Base-by-base conservation (phyloP, 2,113 vertebrate species). In the Podarcis cretensis region DNA sequence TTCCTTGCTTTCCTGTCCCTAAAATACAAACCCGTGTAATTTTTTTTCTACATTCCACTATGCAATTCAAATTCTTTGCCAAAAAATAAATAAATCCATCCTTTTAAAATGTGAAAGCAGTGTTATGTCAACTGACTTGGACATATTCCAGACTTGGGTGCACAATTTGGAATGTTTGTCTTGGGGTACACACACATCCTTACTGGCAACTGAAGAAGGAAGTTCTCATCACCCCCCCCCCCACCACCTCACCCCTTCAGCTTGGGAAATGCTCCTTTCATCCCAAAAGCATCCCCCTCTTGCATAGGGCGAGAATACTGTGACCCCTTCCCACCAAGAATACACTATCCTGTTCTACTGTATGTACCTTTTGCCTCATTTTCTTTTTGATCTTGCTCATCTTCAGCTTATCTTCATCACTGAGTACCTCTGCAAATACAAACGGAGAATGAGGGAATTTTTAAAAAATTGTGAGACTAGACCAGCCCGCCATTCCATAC, bases 371-470 rank as follows among this genome's bases (percentile, higher is more conserved):
- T 96, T 97, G 96, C 92, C 98, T 98, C 96, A 98, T 98, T 91
- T 99, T 99, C 97, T 98, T 99, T 96, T 98, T 99, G 94, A 98
- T 98, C 93, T 99, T 99, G 92, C 92, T 97, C 75, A 99, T 96
- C 95, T 98, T 99, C 93, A 97, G 94, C 94, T 98, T 99, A 89
- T 98, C 98, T 80, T 99, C 98, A 0, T 99, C 98, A 0, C 97
- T 98, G 27, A 98, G 97, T 77, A 98, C 96, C 95, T 98, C 98
- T 99, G 89, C 2, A 73, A 83, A 83, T 37, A 1, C 7, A n/a
- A 48, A 88, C 21, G 3, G 23, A 0, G 0, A n/a, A 73, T 78
- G 10, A 48, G 85, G 87, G 87, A 90, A 68, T 74, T 54, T n/a
- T 12, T 14, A 66, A 43, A 86, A 9, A 79, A n/a, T 2, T 78